phyloP scores from a whole-genome alignment of 2,888 invertebrate genomes.

The Prosopocoilus inquinatus region DNA sequence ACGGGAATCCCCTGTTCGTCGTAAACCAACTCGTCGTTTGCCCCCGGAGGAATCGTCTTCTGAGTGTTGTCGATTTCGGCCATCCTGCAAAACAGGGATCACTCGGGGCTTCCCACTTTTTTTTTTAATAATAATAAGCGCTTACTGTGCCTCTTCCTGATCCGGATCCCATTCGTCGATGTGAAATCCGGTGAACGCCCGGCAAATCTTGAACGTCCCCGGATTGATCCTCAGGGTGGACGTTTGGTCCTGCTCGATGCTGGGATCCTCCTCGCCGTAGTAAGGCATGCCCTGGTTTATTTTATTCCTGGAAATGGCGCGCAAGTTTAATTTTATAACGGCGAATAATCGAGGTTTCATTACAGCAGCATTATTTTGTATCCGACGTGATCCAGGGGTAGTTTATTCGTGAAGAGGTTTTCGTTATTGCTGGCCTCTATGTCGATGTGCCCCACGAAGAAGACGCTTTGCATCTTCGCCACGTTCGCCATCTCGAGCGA shows the following conservation, averaged over 20 bases:
- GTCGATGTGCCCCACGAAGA: constrained; percentile 7
- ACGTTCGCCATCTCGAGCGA: too few species aligned
- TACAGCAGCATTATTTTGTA: background rate
- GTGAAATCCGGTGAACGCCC: constrained; percentile 12
- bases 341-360: background rate
- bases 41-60: background rate
- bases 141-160: constrained; percentile 2
- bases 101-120: too few species aligned
- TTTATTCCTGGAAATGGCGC: background rate
- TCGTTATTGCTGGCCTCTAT: constrained; percentile 8
- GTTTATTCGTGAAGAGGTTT: constrained; percentile 13
- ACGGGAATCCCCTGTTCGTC: constrained; percentile 42
- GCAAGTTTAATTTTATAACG: background rate
- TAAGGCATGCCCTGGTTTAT: background rate
- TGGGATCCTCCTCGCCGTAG: background rate
- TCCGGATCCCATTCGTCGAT: constrained; percentile 10
- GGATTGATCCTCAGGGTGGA: background rate
- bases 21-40: background rate
- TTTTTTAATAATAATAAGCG: too few species aligned
- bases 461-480: too few species aligned
- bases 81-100: too few species aligned
- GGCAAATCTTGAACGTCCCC: constrained; percentile 9
- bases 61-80: background rate
- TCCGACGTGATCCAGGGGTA: constrained; percentile 11
- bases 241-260: background rate